Base-by-base conservation (phyloP, 2,888 invertebrate genomes). In the Synanthedon vespiformis region DNA sequence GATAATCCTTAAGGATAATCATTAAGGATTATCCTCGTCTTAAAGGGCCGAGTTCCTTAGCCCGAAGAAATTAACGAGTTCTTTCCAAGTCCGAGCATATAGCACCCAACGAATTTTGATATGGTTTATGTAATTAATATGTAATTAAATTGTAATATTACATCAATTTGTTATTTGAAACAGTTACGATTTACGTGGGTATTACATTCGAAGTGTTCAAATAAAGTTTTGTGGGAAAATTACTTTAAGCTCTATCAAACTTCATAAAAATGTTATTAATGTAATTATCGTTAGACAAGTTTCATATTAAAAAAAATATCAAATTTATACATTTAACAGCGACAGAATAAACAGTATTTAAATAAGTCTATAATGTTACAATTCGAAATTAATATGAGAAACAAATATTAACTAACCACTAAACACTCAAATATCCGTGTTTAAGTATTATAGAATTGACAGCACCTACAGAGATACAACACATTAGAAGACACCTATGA, bases 381-480 rank as follows among this genome's bases (percentile, higher is more conserved):
- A 67, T 72, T 68, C 62, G 60, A 70, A 68, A 68, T 67, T 63
- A 67, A 67, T 68, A 67, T 61, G 63, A 60, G 67, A 69, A 73
- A 68, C 67, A 74, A 72, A 72, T 65, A 68, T 61, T 68, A 61
- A 56, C 56, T 58, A 59, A 63, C 63, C 62, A 58, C 13, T 58
- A 58, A 62, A 56, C 40, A 59, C 60, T 55, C 59, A 54, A 55
- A 59, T 62, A 56, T 59, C 57, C 57, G 56, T 55, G 56, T 65
- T 60, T 61, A 54, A 61, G 56, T 59, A 58, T 34, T 60, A 57
- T 56, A 61, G 69, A 66, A 71, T 59, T 65, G 67, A 63, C 68
- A 70, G 77, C 75, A 68, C 77, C 77, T 74, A 77, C 68, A 59
- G 79, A 60, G 80, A 72, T 61, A 63, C 64, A 61, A 73, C 79